Evolutionary conservation across 2,113 vertebrate species (phyloP).

Genomic region (Neofelis nebulosa): DNA sequence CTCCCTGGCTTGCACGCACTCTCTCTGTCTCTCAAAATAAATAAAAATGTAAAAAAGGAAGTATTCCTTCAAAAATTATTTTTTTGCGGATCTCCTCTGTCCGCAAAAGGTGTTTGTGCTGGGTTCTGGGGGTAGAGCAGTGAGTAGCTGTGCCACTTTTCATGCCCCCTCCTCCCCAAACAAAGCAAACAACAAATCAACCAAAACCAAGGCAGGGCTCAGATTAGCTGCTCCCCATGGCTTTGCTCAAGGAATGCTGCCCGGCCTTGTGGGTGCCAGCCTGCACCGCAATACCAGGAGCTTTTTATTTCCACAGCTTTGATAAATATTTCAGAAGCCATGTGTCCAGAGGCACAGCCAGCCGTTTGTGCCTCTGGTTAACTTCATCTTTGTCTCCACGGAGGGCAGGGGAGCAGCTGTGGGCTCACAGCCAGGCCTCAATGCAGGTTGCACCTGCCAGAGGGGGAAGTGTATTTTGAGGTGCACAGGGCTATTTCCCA

Average conservation of each 20-base stretch:
- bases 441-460: background rate
- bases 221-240: rapidly evolving
- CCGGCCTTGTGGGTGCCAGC: background rate
- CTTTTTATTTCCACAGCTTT: conserved; percentile 19
- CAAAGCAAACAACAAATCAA: background rate
- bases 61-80: background rate
- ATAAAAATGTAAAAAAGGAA: background rate
- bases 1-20: no score
- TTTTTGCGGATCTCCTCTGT: background rate
- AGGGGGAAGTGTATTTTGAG: background rate
- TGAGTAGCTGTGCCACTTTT: background rate
- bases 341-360: background rate
- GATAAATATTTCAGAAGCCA: conserved; percentile 53
- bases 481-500: background rate
- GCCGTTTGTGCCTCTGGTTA: background rate
- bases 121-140: background rate
- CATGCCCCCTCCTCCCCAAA: background rate
- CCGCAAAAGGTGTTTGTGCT: background rate
- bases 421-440: background rate
- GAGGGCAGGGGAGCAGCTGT: background rate
- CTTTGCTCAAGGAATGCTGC: background rate
- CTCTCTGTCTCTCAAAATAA: no score
- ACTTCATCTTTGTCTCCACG: background rate
- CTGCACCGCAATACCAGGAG: background rate
- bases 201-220: background rate